Conservation (phyloP, 2,797 vertebrate species). For the Epinephelus malabaricus region DNA sequence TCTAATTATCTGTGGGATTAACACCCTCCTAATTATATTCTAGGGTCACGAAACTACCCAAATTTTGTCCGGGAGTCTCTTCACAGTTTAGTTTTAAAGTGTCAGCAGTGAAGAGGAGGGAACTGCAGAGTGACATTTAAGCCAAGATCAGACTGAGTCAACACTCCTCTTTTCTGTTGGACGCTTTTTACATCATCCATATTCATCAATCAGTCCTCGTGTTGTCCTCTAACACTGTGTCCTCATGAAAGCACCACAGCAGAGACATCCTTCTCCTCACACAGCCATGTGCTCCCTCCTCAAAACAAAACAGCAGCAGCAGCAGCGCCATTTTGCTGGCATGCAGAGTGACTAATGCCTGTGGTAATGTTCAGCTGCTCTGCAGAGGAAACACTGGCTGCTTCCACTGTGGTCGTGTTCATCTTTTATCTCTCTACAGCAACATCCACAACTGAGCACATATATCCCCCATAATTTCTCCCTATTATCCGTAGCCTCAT, state of each 20-base stretch:
- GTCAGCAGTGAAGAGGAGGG: too few relatives aligned
- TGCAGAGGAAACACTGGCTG: constrained; percentile 49
- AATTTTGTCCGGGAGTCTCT: too few relatives aligned
- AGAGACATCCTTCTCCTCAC: background rate
- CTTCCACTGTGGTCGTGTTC: constrained; percentile 28
- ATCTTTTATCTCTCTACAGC: constrained; percentile 31
- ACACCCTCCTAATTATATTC: background rate
- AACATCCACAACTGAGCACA: constrained; percentile 5
- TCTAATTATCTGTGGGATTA: background rate
- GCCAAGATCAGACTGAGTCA: background rate
- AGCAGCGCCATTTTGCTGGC: constrained; percentile 66
- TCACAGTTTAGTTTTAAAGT: too few relatives aligned
- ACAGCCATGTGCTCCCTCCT: constrained; percentile 47
- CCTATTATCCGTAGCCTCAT: background rate
- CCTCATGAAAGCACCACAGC: constrained; percentile 17
- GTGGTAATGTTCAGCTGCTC: constrained; percentile 52
- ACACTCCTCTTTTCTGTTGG: background rate
- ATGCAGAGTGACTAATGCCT: constrained; percentile 73
- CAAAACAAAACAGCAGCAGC: constrained; percentile 19
- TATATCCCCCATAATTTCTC: background rate
- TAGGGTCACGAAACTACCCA: too few relatives aligned
- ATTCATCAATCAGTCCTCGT: background rate
- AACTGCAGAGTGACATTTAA: background rate
- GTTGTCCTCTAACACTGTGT: background rate
- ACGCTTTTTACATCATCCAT: background rate